These are phyloP conservation scores for Platyscapa corneri DNA, from an alignment of 1,140 invertebrate species.

Conservation along the genomic window DNA sequence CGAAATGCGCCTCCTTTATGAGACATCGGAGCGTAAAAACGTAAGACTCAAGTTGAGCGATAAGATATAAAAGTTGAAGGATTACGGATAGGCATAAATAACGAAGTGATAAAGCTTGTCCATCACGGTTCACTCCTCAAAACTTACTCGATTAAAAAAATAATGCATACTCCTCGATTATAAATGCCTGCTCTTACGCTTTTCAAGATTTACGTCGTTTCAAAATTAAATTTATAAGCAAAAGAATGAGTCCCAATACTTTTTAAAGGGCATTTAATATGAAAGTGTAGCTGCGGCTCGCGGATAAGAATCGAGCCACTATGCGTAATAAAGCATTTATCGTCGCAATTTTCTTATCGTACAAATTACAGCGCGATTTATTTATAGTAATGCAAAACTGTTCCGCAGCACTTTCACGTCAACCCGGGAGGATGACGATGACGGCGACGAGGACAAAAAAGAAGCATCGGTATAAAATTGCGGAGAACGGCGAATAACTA, in stretches of 20 bases:
- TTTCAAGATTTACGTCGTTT: background rate
- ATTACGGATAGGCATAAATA: background rate
- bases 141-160: background rate
- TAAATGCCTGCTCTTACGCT: background rate
- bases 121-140: background rate
- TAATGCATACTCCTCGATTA: background rate
- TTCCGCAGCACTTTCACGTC: background rate
- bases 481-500: conserved; percentile 28
- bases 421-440: background rate
- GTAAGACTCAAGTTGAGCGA: too few species aligned
- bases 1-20: too few species aligned
- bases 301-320: background rate
- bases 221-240: background rate
- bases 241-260: background rate
- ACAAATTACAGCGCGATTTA: background rate
- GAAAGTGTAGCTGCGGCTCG: background rate
- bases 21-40: too few species aligned
- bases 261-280: background rate
- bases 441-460: background rate
- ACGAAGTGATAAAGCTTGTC: background rate
- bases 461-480: conserved; percentile 10
- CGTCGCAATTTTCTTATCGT: background rate
- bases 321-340: background rate
- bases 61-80: background rate
- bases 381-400: background rate